Conservation (phyloP, 1,140 invertebrate species). For the Calephelis virginiensis region DNA sequence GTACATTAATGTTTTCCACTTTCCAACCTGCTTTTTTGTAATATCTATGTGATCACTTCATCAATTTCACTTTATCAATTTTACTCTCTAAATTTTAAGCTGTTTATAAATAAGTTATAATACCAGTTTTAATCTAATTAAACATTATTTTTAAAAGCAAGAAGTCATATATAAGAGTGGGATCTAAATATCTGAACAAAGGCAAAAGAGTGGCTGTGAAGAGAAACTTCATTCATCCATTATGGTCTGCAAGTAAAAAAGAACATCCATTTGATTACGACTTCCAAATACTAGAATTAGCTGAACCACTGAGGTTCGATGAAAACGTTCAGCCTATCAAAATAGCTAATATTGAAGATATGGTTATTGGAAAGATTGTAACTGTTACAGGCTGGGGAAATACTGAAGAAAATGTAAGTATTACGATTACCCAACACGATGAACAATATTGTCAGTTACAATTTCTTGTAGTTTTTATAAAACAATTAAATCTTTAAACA, state of each 20-base stretch:
- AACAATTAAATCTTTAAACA: background rate
- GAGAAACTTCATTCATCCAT: slow-evolving; percentile 46
- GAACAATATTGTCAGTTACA: too few species aligned
- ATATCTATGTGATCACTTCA: too few species aligned
- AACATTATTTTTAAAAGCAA: slow-evolving; percentile 41
- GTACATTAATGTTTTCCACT: too few species aligned
- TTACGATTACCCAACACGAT: too few species aligned
- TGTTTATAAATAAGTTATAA: background rate
- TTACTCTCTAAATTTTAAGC: background rate
- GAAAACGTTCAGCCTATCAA: slow-evolving; percentile 59
- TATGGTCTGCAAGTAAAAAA: slow-evolving; percentile 50
- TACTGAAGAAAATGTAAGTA: slow-evolving; percentile 66
- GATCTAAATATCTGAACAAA: slow-evolving; percentile 58
- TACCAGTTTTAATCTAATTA: background rate
- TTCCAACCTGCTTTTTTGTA: too few species aligned
- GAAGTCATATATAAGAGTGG: slow-evolving; percentile 55
- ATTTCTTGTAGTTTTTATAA: too few species aligned
- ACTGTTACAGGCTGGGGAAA: slow-evolving; percentile 70
- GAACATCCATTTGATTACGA: slow-evolving; percentile 66
- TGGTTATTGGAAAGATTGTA: slow-evolving; percentile 60
- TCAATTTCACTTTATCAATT: too few species aligned
- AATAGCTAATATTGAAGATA: slow-evolving; percentile 59
- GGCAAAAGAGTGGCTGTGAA: slow-evolving; percentile 45
- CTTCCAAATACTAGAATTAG: slow-evolving; percentile 57
- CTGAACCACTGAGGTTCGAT: slow-evolving; percentile 47